These are phyloP conservation scores for Axea sp. DNA, from an alignment of 2,888 invertebrate species.

Conservation along the genomic window DNA sequence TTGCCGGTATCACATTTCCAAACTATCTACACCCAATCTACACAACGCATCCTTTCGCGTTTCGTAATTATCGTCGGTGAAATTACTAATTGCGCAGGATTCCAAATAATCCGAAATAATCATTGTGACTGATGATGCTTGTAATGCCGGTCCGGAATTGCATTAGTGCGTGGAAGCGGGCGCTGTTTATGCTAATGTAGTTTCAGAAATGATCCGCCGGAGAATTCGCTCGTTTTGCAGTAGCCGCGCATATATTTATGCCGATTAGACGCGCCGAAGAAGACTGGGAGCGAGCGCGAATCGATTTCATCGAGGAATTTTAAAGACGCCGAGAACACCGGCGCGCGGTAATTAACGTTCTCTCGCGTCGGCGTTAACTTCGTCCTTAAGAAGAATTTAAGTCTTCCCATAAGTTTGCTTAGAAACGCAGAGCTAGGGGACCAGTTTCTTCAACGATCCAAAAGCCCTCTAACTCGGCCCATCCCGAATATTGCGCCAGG, in stretches of 20 bases:
- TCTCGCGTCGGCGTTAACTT: constrained; percentile 60
- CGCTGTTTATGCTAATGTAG: constrained; percentile 51
- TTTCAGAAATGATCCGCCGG: constrained; percentile 32
- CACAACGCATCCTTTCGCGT: constrained; percentile 22
- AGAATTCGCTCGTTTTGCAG: constrained; percentile 32
- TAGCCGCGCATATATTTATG: constrained; percentile 43
- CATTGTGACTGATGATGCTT: constrained; percentile 36
- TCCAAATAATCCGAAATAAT: constrained; percentile 37
- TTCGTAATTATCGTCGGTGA: constrained; percentile 14
- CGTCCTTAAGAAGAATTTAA: constrained; percentile 60
- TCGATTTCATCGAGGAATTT: constrained; percentile 61
- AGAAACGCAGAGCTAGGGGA: constrained; percentile 42
- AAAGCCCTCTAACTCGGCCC: constrained; percentile 12
- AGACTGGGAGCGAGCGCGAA: constrained; percentile 62
- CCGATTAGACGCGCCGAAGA: constrained; percentile 55
- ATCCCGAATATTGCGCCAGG: constrained; percentile 9
- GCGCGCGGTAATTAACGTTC: constrained; percentile 59
- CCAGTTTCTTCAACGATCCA: constrained; percentile 32
- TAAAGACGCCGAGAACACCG: constrained; percentile 60
- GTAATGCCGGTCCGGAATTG: constrained; percentile 5
- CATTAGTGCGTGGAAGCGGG: not conserved
- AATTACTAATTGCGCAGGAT: constrained; percentile 38
- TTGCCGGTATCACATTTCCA: constrained; percentile 15
- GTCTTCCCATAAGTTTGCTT: constrained; percentile 56
- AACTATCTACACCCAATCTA: constrained; percentile 37